Evolutionary conservation across 2,113 vertebrate genomes (phyloP).

Genomic region (Argyrosomus japonicus): DNA sequence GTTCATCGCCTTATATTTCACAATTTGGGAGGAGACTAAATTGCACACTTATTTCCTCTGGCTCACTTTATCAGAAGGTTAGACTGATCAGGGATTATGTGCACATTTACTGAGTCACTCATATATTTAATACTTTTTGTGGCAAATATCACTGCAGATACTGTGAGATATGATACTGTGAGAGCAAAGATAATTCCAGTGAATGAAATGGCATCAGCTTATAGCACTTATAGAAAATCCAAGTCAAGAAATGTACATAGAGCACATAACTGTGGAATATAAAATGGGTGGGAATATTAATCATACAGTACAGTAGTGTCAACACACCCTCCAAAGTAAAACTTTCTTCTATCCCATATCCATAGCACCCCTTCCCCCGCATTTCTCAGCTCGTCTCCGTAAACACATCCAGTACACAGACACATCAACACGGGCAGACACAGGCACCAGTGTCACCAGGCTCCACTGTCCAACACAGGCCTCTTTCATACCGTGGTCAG

Average conservation of each 20-base stretch:
- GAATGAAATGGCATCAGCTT: neutral
- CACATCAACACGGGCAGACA: conserved; percentile 57
- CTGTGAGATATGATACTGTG: neutral
- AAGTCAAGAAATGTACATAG: neutral
- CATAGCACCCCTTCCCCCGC: neutral
- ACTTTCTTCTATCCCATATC: conserved; percentile 26
- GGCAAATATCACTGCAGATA: conserved; percentile 10
- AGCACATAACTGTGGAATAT: neutral
- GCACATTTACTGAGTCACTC: conserved; percentile 2
- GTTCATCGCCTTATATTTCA: conserved; percentile 42
- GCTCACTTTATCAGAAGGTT: conserved; percentile 20
- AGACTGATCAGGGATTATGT: conserved; percentile 37
- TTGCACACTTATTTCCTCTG: conserved; percentile 28
- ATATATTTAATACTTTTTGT: neutral
- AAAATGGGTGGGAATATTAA: neutral
- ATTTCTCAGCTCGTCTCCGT: conserved; percentile 45
- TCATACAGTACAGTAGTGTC: neutral
- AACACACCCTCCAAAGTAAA: conserved; percentile 3
- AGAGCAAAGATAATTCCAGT: neutral
- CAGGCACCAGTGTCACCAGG: conserved; percentile 69
- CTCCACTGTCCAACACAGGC: conserved; percentile 72
- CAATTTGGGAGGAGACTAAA: conserved; percentile 42
- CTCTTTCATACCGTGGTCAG: conserved; percentile 74
- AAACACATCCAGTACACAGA: conserved; percentile 59
- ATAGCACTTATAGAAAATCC: neutral